Percentiles rank a stretch among this genome's conserved stretches.
Conservation (phyloP, 2,113 vertebrate species). For the Trachemys scripta region DNA sequence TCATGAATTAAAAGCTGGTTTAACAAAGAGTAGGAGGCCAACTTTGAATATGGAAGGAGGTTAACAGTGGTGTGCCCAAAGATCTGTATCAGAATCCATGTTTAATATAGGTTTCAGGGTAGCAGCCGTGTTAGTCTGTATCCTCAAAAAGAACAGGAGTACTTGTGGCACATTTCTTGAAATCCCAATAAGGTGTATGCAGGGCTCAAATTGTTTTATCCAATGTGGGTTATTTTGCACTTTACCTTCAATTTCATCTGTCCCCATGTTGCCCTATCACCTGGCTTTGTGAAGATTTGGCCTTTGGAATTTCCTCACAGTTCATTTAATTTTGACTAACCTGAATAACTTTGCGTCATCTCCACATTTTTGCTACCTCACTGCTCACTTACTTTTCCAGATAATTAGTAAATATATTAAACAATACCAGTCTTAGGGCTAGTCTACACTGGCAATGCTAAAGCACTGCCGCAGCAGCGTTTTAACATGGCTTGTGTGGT, state of each 20-base stretch:
- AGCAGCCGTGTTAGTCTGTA: too few species aligned
- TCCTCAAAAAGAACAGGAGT: too few species aligned
- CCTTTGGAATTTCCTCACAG: background rate
- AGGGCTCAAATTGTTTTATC: background rate
- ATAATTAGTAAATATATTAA: slow-evolving; percentile 9
- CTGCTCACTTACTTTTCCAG: background rate
- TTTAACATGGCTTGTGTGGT: too few species aligned
- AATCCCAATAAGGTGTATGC: background rate
- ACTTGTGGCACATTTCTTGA: background rate
- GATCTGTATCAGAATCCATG: background rate
- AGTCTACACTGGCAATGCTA: too few species aligned
- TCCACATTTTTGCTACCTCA: background rate
- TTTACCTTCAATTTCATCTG: background rate
- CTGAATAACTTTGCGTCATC: background rate
- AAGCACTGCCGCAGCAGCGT: too few species aligned
- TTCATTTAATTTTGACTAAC: background rate
- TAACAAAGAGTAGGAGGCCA: background rate
- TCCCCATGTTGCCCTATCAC: background rate
- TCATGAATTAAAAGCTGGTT: slow-evolving; percentile 20
- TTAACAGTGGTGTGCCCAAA: background rate
- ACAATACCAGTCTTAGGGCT: background rate
- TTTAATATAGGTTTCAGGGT: background rate
- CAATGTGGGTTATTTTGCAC: background rate
- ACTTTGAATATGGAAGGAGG: slow-evolving; percentile 13
- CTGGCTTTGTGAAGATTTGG: background rate